phyloP scores from a whole-genome alignment of 2,797 vertebrate species.

The Malacoctenus gilli region DNA sequence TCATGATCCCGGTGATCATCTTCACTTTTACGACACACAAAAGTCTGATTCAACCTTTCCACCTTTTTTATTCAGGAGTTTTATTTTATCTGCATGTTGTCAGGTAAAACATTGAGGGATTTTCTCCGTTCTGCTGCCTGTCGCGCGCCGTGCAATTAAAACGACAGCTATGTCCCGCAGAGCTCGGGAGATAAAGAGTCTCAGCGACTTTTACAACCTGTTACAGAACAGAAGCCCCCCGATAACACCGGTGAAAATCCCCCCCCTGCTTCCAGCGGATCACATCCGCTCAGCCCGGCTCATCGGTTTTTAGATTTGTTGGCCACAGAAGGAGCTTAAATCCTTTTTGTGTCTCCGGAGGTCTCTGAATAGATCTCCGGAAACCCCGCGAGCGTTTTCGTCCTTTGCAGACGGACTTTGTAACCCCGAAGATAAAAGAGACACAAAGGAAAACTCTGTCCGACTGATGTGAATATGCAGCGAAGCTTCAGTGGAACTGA shows the following conservation, averaged over 20 bases:
- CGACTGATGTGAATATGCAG: no score
- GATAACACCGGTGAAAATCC: slow-evolving; percentile 2
- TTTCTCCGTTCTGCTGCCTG: background rate
- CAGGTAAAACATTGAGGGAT: no score
- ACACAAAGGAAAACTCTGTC: no score
- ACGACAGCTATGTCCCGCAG: background rate
- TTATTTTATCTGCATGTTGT: background rate
- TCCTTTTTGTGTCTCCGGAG: background rate
- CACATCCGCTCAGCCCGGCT: slow-evolving; percentile 4
- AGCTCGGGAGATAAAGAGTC: background rate
- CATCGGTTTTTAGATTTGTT: slow-evolving; percentile 15
- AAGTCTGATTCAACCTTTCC: no score
- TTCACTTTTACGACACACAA: no score
- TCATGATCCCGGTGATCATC: no score
- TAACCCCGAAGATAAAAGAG: background rate
- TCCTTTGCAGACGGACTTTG: background rate
- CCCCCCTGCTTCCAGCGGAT: slow-evolving; percentile 2
- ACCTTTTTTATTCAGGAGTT: no score
- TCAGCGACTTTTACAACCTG: slow-evolving; percentile 1
- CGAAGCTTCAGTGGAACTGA: no score
- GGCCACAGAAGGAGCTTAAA: slow-evolving; percentile 5
- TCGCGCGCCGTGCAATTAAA: background rate
- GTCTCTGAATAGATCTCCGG: background rate
- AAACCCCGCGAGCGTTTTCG: background rate
- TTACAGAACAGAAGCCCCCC: background rate